Evolutionary conservation across 2,888 invertebrate species (phyloP), one percentile per base, ranked within the genome.

Genomic region (Punctoribates punctum): DNA sequence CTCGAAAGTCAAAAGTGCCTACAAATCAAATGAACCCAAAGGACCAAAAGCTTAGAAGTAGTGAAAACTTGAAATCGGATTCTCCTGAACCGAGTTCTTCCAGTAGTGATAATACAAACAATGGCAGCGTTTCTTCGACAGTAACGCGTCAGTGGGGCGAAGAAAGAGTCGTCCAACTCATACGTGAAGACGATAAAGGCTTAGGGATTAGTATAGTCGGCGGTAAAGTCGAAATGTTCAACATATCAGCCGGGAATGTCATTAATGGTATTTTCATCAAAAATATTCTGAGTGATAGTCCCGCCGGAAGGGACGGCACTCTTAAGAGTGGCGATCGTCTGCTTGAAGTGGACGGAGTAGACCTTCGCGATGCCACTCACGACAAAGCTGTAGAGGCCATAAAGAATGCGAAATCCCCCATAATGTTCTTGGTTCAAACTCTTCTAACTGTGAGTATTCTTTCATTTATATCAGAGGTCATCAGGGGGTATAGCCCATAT

Each of bases 121-220:
- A 51, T 25, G 57, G 34, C 51, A 76, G 42, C 38, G 25, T 27
- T 46, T 73, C 76, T 4, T 73, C 73, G 9, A 73, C 73, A 17
- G 42, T 62, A 5, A 62, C 73, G 27, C 77, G 75, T 15, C 75
- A 77, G 17, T 96, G 95, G 95, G 94, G 94, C 3, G 88, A 91
- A 0, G 90, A 91, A 73, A 86, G 93, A 78, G 86, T 88, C 15
- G 91, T 96, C 62, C 88, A 89, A 79, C 87, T 96, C 46, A 86
- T 87, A 77, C 85, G 94, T 74, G 89, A 90, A 80, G 88, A 88
- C 42, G 89, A 90, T 51, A 89, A 90, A 79, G 94, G 95, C 75
- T 88, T 98, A 29, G 98, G 97, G 11, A 96, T 99, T 83, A 95
- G 94, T 85, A 98, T 99, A 81, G 96, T 99, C 48, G 95, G 97